These are phyloP conservation scores for Montifringilla adamsi DNA, from an alignment of 2,113 vertebrate genomes.

Conservation along the genomic window DNA sequence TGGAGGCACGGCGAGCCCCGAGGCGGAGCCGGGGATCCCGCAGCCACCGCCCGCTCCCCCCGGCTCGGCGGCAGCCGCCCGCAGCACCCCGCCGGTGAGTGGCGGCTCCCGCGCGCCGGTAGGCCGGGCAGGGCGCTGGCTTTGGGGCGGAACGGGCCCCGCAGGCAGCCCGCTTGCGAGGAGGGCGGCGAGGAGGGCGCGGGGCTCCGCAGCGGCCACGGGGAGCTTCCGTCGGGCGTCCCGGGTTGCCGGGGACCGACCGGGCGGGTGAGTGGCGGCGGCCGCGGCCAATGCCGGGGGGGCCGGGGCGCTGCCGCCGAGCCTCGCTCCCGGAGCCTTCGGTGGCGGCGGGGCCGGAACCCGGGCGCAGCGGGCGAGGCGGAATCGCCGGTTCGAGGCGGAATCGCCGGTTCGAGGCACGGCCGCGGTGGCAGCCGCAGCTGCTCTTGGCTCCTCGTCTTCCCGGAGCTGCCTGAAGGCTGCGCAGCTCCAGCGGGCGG, in stretches of 20 bases:
- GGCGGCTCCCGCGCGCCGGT: neutral
- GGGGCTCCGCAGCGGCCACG: neutral
- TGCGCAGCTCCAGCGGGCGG: neutral
- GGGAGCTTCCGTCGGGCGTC: neutral
- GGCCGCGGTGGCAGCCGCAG: neutral
- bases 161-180: no score
- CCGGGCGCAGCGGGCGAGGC: neutral
- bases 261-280: neutral
- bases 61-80: neutral
- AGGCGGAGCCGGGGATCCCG: neutral
- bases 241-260: neutral
- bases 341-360: neutral
- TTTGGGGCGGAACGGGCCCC: no score
- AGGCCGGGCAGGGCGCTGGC: no score
- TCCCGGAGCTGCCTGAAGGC: neutral
- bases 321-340: neutral
- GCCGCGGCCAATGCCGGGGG: neutral
- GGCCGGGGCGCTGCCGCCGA: neutral
- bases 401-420: neutral
- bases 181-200: no score
- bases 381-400: neutral
- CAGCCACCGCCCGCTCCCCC: neutral
- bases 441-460: neutral
- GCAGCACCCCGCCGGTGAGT: neutral
- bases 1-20: neutral